phyloP scores from a whole-genome alignment of 1,140 invertebrate genomes.

The Diprion similis region DNA sequence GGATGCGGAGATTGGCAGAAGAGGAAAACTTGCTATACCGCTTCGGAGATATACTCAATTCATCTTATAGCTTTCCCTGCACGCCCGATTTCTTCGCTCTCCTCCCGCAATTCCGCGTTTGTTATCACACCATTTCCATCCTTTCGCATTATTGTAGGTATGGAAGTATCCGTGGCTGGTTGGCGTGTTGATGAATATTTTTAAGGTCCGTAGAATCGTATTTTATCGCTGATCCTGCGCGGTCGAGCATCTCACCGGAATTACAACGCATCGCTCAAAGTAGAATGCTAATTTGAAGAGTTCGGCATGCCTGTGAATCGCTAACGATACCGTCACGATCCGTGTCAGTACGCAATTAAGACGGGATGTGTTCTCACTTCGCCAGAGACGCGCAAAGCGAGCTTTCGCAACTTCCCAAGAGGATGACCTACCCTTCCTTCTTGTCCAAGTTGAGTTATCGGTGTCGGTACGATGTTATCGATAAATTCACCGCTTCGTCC shows the following conservation, averaged over 20 bases:
- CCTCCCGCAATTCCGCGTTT: background rate
- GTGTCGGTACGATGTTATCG: slow-evolving; percentile 12
- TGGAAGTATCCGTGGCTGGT: background rate
- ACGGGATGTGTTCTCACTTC: slow-evolving; percentile 5
- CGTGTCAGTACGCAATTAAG: background rate
- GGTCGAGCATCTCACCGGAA: too few species aligned
- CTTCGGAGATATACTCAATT: slow-evolving; percentile 11
- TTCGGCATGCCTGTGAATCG: too few species aligned
- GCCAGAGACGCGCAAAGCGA: background rate
- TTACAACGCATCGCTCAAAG: too few species aligned
- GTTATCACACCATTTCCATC: too few species aligned
- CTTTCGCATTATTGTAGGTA: too few species aligned
- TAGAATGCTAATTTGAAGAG: too few species aligned
- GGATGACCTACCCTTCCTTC: background rate
- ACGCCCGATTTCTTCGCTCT: background rate
- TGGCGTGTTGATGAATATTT: background rate
- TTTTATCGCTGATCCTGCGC: too few species aligned
- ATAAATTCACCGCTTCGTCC: slow-evolving; percentile 9
- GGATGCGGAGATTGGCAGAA: slow-evolving; percentile 13
- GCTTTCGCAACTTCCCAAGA: background rate
- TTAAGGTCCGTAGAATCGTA: too few species aligned
- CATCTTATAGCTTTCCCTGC: background rate
- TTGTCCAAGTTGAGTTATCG: background rate
- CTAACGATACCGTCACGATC: background rate
- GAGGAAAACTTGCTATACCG: slow-evolving; percentile 25